Base-by-base conservation (phyloP, 2,113 vertebrate genomes). In the Mixornis gularis region DNA sequence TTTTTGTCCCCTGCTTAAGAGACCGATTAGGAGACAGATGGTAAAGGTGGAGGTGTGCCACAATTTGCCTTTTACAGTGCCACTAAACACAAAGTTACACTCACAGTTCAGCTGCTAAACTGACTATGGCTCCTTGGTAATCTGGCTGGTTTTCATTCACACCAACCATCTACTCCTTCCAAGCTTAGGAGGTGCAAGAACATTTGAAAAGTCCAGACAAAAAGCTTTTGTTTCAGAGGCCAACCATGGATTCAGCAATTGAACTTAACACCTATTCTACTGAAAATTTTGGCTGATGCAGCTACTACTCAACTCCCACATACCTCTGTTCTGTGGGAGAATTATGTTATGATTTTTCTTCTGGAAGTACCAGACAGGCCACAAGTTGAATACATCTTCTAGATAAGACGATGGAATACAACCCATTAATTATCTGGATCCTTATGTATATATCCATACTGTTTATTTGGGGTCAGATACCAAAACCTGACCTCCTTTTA, bases 391-490 rank as follows among this genome's bases (percentile, higher is more conserved):
- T 44, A 77, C 27, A 8, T 51, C 92, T 96, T 91, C 79, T 80
- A 91, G 89, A 92, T 90, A 92, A 94, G 91, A 91, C 17, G 30
- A 82, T 36, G 78, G 81, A 89, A 82, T 52, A 77, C 55, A 89
- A 62, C 32, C 81, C 78, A 85, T 93, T 94, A 91, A 93, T 95
- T 95, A 89, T 77, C 66, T 46, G 30, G 53, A 79, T 91, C 73
- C 59, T 49, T 89, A 78, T 29, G 38, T 85, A 72, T 72, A 93
- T 86, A 82, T 79, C 79, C 40, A 79, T 91, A 77, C n/a, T 96
- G 80, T 89, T 94, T 91, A 95, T 91, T 93, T 93, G 40, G 82
- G 85, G 76, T 89, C 96, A 87, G 89, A 94, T 91, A 94, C 79
- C 89, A 91, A 94, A 95, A 92, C 59, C 68, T 85, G 94, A 89